Base-by-base conservation (phyloP, 2,888 invertebrate species). In the Bellardia bayeri region DNA sequence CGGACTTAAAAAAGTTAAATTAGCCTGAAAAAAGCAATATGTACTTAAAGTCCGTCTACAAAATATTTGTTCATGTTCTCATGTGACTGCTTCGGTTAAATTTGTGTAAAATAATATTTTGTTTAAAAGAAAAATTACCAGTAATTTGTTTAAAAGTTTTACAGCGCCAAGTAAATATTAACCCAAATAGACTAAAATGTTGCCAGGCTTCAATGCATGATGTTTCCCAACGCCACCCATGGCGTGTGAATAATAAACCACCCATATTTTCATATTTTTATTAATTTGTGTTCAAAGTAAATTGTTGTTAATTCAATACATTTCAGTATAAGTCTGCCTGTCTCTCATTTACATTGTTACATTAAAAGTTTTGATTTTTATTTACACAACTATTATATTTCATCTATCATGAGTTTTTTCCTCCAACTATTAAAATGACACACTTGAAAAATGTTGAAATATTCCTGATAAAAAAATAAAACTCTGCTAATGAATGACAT, bases 1-100 rank as follows among this genome's bases (percentile, higher is more conserved):
- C 45, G 45, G 45, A 11, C 45, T 79, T 79, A 79, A 68, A 68
- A 49, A 79, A 79, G 68, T 69, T 79, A 79, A 79, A 69, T 79
- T 69, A 79, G 69, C 61, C 56, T 30, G 61, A 37, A 63, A 30
- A 33, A 30, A 5, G 3, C 1, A 14, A 63, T 33, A 33, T 14
- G 7, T 16, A 16, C 1, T 54, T 5, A 54, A 3, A 54, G 51
- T n/a, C 4, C 2, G 51, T 16, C 3, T 0, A 54, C 7, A 56
- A 56, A 51, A 51, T n/a, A n/a, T 51, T 14, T 58, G 58, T 58
- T 58, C 30, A 58, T 58, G 11, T 58, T 13, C 23, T 58, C 3
- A 30, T 13, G 11, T 30, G n/a, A n/a, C 37, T 61, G 61, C 9
- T 58, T 58, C 6, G 7, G 5, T 61, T 2, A 61, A 33, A 61